Conservation (phyloP, 2,113 vertebrate genomes). For the Mustelus asterias region DNA sequence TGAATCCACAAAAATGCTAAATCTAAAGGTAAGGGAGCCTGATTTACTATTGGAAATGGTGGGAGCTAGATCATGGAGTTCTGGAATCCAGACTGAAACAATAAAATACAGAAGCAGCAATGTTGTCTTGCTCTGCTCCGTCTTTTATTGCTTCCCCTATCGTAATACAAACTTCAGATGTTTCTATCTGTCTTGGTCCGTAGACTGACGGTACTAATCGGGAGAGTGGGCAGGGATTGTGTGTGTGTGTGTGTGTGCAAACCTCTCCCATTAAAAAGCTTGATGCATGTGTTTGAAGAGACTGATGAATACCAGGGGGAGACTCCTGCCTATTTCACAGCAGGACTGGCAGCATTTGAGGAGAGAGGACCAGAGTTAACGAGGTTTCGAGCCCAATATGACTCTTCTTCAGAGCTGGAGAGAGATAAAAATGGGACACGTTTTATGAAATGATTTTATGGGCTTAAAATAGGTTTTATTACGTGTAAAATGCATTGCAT, state of each 20-base stretch:
- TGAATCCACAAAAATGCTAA: background rate
- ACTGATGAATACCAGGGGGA: background rate
- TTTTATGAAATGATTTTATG: no score
- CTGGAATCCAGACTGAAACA: background rate
- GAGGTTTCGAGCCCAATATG: no score
- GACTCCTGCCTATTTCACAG: background rate
- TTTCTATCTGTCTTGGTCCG: background rate
- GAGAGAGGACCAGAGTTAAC: no score
- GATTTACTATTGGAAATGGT: background rate
- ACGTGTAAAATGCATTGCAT: no score
- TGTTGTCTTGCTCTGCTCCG: background rate
- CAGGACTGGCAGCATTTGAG: no score
- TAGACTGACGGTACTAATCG: background rate
- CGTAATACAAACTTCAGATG: background rate
- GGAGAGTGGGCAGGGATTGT: background rate
- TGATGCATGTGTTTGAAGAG: background rate
- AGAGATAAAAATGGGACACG: no score
- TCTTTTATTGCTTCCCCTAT: background rate
- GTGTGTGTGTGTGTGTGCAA: background rate
- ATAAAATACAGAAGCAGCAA: background rate
- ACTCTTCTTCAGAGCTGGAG: no score
- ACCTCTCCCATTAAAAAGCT: background rate
- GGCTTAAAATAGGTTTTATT: no score
- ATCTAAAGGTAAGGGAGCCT: no score
- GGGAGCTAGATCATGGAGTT: background rate